Percentiles rank a stretch among this genome's conserved stretches.
These are phyloP conservation scores for Apis dorsata DNA, from an alignment of 1,140 invertebrate species.

Conservation along the genomic window DNA sequence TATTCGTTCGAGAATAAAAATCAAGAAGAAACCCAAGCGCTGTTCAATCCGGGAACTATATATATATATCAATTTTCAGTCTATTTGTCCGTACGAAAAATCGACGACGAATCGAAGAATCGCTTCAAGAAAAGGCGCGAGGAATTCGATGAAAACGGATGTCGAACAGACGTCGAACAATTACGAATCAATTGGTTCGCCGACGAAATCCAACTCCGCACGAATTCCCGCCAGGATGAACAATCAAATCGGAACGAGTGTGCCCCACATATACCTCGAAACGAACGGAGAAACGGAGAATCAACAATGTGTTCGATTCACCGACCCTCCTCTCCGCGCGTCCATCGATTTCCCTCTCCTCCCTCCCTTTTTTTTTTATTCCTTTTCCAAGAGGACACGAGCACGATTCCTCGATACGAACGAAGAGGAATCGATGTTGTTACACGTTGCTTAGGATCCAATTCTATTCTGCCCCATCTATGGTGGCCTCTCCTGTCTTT, in stretches of 20 bases:
- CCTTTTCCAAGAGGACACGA: too few relatives aligned
- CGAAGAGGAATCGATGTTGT: constrained; percentile 51
- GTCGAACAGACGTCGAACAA: constrained; percentile 26
- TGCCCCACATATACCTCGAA: constrained; percentile 32
- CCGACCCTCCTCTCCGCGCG: background rate
- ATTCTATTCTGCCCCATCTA: constrained; percentile 56
- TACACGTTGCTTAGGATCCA: constrained; percentile 54
- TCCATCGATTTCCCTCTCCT: constrained; percentile 12
- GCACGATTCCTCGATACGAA: constrained; percentile 3
- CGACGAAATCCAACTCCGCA: constrained; percentile 10
- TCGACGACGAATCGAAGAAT: background rate
- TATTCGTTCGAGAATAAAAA: too few relatives aligned
- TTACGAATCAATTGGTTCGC: constrained; percentile 42
- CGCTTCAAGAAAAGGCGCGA: background rate
- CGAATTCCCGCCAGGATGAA: constrained; percentile 16
- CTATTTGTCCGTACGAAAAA: too few relatives aligned
- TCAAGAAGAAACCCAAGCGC: too few relatives aligned
- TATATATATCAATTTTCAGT: too few relatives aligned
- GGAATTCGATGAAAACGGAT: constrained; percentile 2
- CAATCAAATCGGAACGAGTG: constrained; percentile 40
- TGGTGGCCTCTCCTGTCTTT: constrained; percentile 53
- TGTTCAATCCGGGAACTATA: background rate
- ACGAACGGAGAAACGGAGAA: constrained; percentile 42
- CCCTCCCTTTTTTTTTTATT: constrained; percentile 5
- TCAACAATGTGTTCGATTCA: constrained; percentile 40